Conservation (phyloP, 2,113 vertebrate species). For the Sturnus vulgaris region DNA sequence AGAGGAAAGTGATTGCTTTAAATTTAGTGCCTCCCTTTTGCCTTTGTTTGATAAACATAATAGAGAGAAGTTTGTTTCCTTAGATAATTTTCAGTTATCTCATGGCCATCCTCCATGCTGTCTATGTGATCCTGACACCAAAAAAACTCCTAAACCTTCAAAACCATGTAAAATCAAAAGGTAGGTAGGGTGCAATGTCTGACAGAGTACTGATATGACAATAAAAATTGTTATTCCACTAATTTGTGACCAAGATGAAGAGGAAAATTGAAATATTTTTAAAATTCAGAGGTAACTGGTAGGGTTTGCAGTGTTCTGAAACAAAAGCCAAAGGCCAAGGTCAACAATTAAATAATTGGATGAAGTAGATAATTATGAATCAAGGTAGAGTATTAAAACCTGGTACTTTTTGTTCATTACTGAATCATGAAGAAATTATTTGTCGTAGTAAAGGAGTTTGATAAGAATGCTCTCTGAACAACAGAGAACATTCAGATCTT, state of each 20-base stretch:
- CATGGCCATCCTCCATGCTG: not conserved
- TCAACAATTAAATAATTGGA: not conserved
- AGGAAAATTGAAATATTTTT: not conserved
- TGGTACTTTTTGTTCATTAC: not conserved
- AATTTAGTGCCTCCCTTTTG: not conserved
- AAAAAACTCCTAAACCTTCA: not conserved
- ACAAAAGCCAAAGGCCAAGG: not conserved
- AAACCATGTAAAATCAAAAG: not conserved
- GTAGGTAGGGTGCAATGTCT: not conserved
- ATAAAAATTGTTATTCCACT: not conserved
- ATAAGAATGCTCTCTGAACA: not conserved
- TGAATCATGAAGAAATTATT: not conserved
- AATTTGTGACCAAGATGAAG: not conserved
- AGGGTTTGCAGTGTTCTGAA: not conserved
- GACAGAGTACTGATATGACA: not conserved
- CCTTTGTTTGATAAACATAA: not conserved
- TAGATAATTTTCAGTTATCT: conserved; percentile 42
- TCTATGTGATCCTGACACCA: not conserved
- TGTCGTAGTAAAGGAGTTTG: not conserved
- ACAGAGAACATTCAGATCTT: not conserved
- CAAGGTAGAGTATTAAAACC: not conserved
- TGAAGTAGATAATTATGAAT: not conserved
- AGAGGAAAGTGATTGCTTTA: not conserved
- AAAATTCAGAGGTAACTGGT: not conserved
- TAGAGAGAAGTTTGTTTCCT: conserved; percentile 40